phyloP scores from a whole-genome alignment of 2,113 vertebrate genomes.

The Microcebus tavaratra region DNA sequence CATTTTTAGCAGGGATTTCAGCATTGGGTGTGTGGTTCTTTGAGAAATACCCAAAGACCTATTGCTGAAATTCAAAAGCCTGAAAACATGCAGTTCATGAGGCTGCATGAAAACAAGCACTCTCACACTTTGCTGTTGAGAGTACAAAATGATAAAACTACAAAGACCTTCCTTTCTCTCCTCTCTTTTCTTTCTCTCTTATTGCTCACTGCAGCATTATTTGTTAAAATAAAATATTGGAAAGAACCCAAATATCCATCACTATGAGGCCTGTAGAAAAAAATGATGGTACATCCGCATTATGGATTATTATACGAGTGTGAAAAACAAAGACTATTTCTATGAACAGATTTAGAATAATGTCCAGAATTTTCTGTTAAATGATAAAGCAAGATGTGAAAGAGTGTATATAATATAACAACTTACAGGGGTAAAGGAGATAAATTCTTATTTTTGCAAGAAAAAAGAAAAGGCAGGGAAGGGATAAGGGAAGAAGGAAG shows the following conservation, averaged over 20 bases:
- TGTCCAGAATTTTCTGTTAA: not conserved
- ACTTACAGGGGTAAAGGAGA: not conserved
- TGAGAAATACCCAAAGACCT: not conserved
- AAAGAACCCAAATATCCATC: not conserved
- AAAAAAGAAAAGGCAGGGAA: not conserved
- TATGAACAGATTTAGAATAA: not conserved
- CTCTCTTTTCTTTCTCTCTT: not conserved
- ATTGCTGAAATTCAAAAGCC: not conserved
- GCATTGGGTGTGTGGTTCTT: not conserved
- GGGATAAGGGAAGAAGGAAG: not conserved
- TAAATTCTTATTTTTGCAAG: not conserved
- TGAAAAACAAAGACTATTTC: not conserved
- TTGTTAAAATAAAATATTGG: not conserved
- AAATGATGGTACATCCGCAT: not conserved
- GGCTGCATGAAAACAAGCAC: not conserved
- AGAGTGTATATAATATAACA: not conserved
- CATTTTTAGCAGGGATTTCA: conserved; percentile 1
- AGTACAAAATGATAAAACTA: not conserved
- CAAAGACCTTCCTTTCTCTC: not conserved
- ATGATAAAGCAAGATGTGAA: not conserved
- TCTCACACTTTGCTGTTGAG: not conserved
- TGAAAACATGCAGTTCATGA: not conserved
- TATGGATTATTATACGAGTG: not conserved
- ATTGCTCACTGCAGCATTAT: not conserved
- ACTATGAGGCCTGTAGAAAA: not conserved